phyloP scores from a whole-genome alignment of 2,113 vertebrate genomes.

The Anolis sagrei region DNA sequence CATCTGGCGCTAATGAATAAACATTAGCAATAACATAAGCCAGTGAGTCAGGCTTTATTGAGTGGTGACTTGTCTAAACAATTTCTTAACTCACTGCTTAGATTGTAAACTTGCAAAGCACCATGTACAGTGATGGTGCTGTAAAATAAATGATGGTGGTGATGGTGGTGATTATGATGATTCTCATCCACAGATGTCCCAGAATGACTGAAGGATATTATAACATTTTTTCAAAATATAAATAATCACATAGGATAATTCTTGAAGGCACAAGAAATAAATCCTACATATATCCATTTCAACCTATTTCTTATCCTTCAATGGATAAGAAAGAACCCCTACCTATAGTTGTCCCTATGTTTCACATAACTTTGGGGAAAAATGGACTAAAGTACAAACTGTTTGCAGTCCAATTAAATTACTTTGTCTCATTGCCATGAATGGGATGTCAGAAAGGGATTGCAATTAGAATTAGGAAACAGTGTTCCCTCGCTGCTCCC shows the following conservation, averaged over 20 bases:
- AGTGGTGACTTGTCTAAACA: neutral
- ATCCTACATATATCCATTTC: no score
- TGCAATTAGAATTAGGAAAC: neutral
- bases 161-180: no score
- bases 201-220: neutral
- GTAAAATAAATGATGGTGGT: no score
- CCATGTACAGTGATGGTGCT: no score
- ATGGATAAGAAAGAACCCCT: neutral
- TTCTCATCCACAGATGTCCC: neutral
- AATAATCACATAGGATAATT: neutral
- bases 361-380: neutral
- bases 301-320: no score
- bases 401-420: neutral
- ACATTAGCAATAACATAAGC: neutral
- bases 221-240: neutral
- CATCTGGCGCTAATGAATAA: neutral
- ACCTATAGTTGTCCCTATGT: neutral
- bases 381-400: neutral
- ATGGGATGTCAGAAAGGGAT: neutral
- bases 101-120: no score
- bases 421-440: neutral
- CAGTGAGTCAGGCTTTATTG: neutral
- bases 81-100: neutral
- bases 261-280: neutral
- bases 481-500: no score